Evolutionary conservation across 2,113 vertebrate genomes (phyloP).

Genomic region (Chionis minor): DNA sequence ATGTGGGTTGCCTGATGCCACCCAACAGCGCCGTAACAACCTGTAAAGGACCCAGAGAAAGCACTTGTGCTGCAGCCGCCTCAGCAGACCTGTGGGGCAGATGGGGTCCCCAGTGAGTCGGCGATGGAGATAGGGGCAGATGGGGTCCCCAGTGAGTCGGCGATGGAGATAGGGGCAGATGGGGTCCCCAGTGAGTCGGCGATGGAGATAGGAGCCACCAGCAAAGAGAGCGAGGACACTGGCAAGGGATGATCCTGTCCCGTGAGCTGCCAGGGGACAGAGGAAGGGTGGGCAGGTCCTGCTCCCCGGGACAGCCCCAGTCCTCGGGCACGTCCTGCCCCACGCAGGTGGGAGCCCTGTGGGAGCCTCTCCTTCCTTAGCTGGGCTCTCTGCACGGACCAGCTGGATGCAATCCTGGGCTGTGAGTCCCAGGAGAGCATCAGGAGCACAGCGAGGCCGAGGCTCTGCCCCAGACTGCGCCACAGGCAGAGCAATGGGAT

Average conservation of each 20-base stretch:
- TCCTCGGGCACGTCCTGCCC: background rate
- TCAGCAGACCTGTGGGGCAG: background rate
- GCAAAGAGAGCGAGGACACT: background rate
- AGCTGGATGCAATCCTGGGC: background rate
- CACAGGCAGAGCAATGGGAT: background rate
- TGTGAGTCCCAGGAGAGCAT: background rate
- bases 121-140: background rate
- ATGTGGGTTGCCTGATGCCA: background rate
- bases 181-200: background rate
- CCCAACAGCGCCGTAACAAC: background rate
- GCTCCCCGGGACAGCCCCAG: background rate
- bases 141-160: too few species aligned
- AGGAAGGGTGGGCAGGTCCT: background rate
- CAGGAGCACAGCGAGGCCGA: background rate
- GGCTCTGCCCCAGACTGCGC: background rate
- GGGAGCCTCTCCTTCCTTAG: background rate
- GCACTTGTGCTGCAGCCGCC: background rate
- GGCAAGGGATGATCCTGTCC: background rate
- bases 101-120: background rate
- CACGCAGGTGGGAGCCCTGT: fast-evolving
- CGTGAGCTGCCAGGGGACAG: background rate
- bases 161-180: too few species aligned
- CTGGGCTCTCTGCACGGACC: background rate
- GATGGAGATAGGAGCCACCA: background rate
- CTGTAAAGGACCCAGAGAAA: background rate